Percentiles rank a stretch among this genome's conserved stretches.
phyloP scores from a whole-genome alignment of 2,797 vertebrate genomes.

The Anniella stebbinsi region DNA sequence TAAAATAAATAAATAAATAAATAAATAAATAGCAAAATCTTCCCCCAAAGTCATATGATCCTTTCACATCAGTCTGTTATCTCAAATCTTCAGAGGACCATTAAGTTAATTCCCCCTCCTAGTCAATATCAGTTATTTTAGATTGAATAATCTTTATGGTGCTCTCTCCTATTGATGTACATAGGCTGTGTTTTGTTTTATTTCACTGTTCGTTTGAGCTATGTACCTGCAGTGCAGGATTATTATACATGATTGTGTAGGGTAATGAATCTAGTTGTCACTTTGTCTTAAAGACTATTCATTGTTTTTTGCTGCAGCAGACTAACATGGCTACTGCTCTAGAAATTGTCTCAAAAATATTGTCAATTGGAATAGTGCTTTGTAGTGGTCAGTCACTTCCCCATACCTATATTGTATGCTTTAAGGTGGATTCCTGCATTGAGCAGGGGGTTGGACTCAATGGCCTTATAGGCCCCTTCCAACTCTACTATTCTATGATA shows the following conservation, averaged over 20 bases:
- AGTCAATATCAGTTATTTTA: neutral
- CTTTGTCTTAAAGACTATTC: neutral
- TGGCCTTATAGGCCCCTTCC: too few relatives aligned
- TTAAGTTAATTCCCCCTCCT: neutral
- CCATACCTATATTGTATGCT: neutral
- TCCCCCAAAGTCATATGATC: neutral
- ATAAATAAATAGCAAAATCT: too few relatives aligned
- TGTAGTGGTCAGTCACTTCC: neutral
- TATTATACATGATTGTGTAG: neutral
- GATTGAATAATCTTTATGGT: neutral
- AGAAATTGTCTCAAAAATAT: neutral
- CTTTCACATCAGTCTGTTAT: neutral
- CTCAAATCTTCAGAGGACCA: neutral
- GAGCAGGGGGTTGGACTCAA: too few relatives aligned
- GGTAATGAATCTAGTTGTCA: neutral
- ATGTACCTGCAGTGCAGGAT: neutral
- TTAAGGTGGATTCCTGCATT: too few relatives aligned
- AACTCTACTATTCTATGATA: too few relatives aligned
- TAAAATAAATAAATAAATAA: too few relatives aligned
- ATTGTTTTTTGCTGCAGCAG: too few relatives aligned
- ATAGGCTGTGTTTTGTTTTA: neutral
- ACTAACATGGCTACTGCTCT: too few relatives aligned
- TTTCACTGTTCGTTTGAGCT: neutral
- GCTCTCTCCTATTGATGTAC: neutral
- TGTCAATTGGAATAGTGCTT: neutral